phyloP scores from a whole-genome alignment of 1,140 invertebrate species.

The Epicauta chinensis region DNA sequence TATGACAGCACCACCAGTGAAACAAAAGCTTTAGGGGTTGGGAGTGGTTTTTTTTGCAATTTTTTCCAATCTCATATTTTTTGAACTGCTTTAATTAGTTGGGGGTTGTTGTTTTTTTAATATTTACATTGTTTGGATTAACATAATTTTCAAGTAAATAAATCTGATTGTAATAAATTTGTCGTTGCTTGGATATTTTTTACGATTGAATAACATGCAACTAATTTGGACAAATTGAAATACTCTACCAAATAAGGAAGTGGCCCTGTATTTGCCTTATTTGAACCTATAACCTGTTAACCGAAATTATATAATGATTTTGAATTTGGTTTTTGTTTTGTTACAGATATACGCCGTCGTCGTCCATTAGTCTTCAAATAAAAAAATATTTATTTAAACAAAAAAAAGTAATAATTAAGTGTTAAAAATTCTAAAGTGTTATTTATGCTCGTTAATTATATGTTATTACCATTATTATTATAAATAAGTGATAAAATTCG shows the following conservation, averaged over 20 bases:
- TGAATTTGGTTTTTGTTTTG: conserved; percentile 12
- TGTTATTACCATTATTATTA: conserved; percentile 2
- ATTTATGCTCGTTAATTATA: conserved; percentile 11
- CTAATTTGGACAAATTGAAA: too few species aligned
- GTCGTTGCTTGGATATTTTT: conserved; percentile 3
- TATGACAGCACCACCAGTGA: conserved; percentile 5
- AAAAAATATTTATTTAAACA: conserved; percentile 12
- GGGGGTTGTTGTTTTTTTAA: not conserved
- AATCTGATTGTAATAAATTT: conserved; percentile 14
- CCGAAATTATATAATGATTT: too few species aligned
- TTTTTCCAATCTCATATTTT: too few species aligned
- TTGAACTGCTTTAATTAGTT: conserved; percentile 12
- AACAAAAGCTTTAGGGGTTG: not conserved
- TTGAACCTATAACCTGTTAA: too few species aligned
- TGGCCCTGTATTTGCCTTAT: too few species aligned
- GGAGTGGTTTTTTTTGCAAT: not conserved
- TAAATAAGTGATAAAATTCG: conserved; percentile 10
- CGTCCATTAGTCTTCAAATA: conserved; percentile 21
- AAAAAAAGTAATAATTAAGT: conserved; percentile 14
- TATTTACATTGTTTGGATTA: not conserved
- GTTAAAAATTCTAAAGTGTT: conserved; percentile 17
- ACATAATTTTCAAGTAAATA: conserved; percentile 13
- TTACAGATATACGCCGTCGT: conserved; percentile 21
- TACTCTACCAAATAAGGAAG: too few species aligned
- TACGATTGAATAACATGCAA: not conserved